A percentile compares a stretch with the other conserved stretches of the same genome.
phyloP scores from a whole-genome alignment of 2,113 vertebrate genomes.

The Alaudala cheleensis region DNA sequence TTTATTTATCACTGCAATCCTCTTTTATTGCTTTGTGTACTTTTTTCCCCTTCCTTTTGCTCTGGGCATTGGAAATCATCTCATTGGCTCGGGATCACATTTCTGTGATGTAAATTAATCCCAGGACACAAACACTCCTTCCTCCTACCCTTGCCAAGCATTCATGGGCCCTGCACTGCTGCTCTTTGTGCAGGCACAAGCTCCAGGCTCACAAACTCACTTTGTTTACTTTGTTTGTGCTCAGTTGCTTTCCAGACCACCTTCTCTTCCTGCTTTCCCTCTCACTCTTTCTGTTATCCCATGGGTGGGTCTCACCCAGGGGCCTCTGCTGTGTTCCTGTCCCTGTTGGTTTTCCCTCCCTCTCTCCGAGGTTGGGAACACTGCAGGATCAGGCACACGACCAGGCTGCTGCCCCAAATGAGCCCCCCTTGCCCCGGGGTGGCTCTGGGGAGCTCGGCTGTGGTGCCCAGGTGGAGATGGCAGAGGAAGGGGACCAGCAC shows the following conservation, averaged over 20 bases:
- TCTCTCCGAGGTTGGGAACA: background rate
- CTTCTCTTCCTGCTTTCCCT: background rate
- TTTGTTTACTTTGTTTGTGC: background rate
- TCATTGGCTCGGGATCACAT: background rate
- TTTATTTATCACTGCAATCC: background rate
- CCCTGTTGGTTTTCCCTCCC: background rate
- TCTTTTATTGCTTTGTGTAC: background rate
- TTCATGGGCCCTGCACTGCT: background rate
- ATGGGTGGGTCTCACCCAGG: background rate
- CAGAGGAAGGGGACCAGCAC: rapidly evolving
- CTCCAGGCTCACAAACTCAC: background rate
- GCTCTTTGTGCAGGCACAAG: background rate
- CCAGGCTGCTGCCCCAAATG: rapidly evolving
- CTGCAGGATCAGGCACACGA: background rate
- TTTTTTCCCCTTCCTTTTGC: background rate
- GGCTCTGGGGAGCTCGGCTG: background rate
- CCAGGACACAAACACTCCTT: background rate
- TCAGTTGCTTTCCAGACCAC: background rate
- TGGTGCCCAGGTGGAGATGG: rapidly evolving
- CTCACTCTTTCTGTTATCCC: background rate
- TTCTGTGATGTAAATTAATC: background rate
- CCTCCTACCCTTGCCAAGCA: background rate
- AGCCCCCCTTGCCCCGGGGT: background rate
- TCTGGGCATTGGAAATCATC: background rate
- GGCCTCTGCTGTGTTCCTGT: background rate